These are phyloP conservation scores for Crocuta crocuta DNA, from an alignment of 2,113 vertebrate species.

Conservation along the genomic window DNA sequence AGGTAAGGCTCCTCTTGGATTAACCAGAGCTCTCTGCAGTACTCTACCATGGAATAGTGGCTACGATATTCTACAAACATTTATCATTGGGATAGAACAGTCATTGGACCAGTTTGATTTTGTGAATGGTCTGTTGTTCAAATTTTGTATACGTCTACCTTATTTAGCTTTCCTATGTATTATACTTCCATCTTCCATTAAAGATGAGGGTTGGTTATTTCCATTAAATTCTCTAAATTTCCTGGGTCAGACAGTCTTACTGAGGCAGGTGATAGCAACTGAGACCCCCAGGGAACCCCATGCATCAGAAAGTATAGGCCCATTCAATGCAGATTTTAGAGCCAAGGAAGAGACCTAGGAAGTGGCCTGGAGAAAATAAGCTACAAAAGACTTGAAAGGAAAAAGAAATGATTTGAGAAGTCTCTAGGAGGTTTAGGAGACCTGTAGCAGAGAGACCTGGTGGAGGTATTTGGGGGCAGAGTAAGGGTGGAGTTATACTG, in stretches of 20 bases:
- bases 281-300: not conserved
- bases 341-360: not conserved
- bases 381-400: not conserved
- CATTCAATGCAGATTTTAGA: not conserved
- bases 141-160: not conserved
- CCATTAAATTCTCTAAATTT: not conserved
- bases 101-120: not conserved
- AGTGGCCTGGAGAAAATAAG: not conserved
- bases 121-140: not conserved
- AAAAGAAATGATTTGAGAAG: not conserved
- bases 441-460: not conserved
- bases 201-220: constrained; percentile 10
- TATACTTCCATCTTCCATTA: not conserved
- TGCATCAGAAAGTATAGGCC: not conserved
- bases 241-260: not conserved
- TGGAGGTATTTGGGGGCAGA: not conserved
- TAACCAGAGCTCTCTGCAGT: not conserved
- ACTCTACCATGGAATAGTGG: not conserved
- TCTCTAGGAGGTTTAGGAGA: not conserved
- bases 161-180: not conserved
- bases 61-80: not conserved
- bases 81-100: not conserved
- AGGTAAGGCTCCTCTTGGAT: constrained; percentile 86
- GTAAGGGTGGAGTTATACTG: not conserved
- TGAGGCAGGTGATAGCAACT: not conserved